Evolutionary conservation across 2,113 vertebrate species (phyloP).

Genomic region (Polypterus bichir): DNA sequence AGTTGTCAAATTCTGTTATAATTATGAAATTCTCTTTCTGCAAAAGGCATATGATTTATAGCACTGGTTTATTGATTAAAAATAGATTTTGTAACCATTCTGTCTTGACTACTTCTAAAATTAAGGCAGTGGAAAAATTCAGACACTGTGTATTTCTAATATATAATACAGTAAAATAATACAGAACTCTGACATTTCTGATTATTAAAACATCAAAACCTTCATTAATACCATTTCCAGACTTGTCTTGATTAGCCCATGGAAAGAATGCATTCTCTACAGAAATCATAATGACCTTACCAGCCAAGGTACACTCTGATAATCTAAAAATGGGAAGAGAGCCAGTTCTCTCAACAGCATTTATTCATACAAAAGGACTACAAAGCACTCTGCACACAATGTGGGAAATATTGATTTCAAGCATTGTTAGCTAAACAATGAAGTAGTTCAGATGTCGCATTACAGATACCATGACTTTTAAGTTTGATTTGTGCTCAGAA

Average conservation of each 20-base stretch:
- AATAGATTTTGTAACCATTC: too few relatives aligned
- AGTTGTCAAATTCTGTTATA: too few relatives aligned
- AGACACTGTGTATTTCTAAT: too few relatives aligned
- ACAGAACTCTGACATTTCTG: background rate
- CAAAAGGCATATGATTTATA: too few relatives aligned
- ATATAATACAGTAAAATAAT: too few relatives aligned
- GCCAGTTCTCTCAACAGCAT: conserved; percentile 12
- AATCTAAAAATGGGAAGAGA: background rate
- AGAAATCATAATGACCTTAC: background rate
- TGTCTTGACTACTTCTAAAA: too few relatives aligned
- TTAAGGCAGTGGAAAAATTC: too few relatives aligned
- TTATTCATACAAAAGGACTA: conserved; percentile 24
- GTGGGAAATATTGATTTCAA: conserved; percentile 19
- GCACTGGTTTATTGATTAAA: too few relatives aligned
- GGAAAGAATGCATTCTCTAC: background rate
- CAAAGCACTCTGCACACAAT: conserved; percentile 18
- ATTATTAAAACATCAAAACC: background rate
- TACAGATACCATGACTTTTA: conserved; percentile 20
- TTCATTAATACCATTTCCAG: background rate
- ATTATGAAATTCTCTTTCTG: too few relatives aligned
- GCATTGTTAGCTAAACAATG: conserved; percentile 17
- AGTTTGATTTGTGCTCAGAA: conserved; percentile 6
- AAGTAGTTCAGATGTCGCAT: conserved; percentile 18
- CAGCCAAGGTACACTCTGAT: background rate
- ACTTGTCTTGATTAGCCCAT: background rate